These are phyloP conservation scores for Tachina grossa DNA, from an alignment of 2,888 invertebrate species.

Conservation along the genomic window DNA sequence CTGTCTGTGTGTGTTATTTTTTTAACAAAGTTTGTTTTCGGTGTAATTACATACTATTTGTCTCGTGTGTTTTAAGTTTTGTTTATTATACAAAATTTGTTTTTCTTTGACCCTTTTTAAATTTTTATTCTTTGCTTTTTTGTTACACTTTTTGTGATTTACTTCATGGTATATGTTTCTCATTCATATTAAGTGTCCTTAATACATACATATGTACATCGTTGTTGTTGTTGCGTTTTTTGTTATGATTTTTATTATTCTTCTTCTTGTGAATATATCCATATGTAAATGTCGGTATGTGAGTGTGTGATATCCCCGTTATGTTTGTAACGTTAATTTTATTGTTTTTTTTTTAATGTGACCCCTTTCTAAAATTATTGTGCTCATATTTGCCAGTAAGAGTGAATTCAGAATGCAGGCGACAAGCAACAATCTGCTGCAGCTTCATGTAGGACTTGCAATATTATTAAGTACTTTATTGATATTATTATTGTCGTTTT, in stretches of 20 bases:
- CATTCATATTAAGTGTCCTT: conserved; percentile 60
- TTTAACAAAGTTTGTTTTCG: conserved; percentile 63
- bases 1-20: conserved; percentile 66
- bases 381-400: conserved; percentile 3
- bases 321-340: conserved; percentile 22
- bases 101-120: conserved; percentile 33
- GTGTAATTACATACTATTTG: conserved; percentile 61
- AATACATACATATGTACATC: conserved; percentile 55
- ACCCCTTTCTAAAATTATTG: conserved; percentile 42
- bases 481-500: too few species aligned
- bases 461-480: too few species aligned
- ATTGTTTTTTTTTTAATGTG: conserved; percentile 33
- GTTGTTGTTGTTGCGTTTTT: conserved; percentile 31
- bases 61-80: conserved; percentile 30
- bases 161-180: conserved; percentile 16
- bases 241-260: conserved; percentile 31
- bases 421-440: not conserved
- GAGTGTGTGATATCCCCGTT: conserved; percentile 31
- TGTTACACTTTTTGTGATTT: conserved; percentile 19
- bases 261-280: conserved; percentile 23
- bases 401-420: conserved; percentile 37
- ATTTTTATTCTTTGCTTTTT: conserved; percentile 12
- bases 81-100: conserved; percentile 37
- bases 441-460: not conserved
- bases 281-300: conserved; percentile 41